Base-by-base conservation (phyloP, 1,140 invertebrate species). In the Eufriesea mexicana region DNA sequence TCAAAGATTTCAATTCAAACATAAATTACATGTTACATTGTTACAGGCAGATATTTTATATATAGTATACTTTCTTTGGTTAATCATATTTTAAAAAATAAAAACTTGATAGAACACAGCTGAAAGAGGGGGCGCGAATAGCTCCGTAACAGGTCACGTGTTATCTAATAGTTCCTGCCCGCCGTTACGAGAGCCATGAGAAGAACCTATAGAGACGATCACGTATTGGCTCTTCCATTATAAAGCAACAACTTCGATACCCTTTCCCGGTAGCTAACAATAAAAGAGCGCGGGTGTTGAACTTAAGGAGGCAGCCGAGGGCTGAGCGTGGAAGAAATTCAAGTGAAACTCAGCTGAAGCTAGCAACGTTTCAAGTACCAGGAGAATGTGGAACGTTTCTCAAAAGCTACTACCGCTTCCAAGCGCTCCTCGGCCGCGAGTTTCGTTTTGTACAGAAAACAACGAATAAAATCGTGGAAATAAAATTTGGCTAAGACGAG, bases 151-250 rank as follows among this genome's bases (percentile, higher is more conserved):
- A 68, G 54, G 66, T 66, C 70, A 79, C 68, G 71, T 79, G 80
- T 89, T 87, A 83, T 66, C 66, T 78, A 83, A 84, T 81, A 66
- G 78, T 14, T 78, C 59, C 57, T 73, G 82, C 72, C 49, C 25
- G 61, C 61, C 20, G 61, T 59, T 51, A 66, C 73, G 75, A 81
- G 80, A 68, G 80, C 71, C 73, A 64, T 35, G 80, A 72, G 16
- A 59, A 67, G 72, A 76, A 74, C 76, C 89, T 89, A 91, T 90
- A 91, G 78, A 90, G 57, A 25, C 73, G 79, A 89, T 91, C 89
- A 91, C 90, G 89, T 91, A 84, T 90, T 84, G 66, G 67, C 89
- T 86, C 88, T 90, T 84, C 70, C 79, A 81, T 81, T 82, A 83
- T 84, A 66, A 85, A 84, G 83, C 64, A 87, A 84, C 74, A 87